phyloP scores from a whole-genome alignment of 2,888 invertebrate species.

The Agriopis leucophaearia region DNA sequence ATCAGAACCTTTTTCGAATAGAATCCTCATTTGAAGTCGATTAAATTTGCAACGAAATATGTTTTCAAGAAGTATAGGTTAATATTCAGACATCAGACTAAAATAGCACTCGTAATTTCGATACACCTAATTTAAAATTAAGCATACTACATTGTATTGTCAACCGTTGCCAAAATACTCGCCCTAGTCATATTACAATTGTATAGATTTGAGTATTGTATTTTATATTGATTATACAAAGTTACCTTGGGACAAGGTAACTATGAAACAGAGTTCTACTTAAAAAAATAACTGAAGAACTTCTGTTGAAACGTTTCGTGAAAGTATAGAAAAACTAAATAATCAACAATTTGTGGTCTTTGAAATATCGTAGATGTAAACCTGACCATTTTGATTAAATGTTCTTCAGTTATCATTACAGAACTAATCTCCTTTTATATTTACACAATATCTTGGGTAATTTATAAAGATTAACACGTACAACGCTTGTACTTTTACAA shows the following conservation, averaged over 20 bases:
- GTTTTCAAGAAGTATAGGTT: conserved; percentile 21
- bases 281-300: conserved; percentile 8
- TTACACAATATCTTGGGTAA: conserved; percentile 12
- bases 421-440: conserved; percentile 44
- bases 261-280: conserved; percentile 34
- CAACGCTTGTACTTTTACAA: conserved; percentile 58
- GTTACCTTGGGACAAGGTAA: conserved; percentile 51
- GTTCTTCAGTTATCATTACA: conserved; percentile 5
- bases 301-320: background rate
- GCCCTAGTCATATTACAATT: conserved; percentile 77
- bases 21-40: no score
- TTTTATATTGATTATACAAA: conserved; percentile 48
- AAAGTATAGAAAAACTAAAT: background rate
- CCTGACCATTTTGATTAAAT: background rate
- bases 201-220: conserved; percentile 72
- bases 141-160: conserved; percentile 81
- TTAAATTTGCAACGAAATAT: conserved; percentile 3
- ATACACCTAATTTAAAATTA: conserved; percentile 70
- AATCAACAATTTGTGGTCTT: background rate
- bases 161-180: conserved; percentile 80
- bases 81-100: conserved; percentile 51
- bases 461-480: conserved; percentile 25
- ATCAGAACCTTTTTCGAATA: no score
- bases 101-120: conserved; percentile 58
- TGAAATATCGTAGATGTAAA: background rate